Evolutionary conservation across 2,797 vertebrate genomes (phyloP).

Genomic region (Hippopotamyrus pictus): DNA sequence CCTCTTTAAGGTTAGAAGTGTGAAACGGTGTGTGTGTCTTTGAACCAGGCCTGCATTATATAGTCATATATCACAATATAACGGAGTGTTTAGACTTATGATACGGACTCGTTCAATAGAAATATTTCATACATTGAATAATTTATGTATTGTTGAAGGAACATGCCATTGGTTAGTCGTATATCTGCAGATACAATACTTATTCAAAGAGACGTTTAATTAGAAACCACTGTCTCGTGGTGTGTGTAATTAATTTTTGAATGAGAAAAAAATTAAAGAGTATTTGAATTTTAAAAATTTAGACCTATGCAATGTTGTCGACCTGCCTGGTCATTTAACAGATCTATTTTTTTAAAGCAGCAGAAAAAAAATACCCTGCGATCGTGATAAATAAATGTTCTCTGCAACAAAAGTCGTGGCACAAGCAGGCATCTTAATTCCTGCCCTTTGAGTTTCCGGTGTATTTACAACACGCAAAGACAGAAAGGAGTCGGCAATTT

Average conservation of each 20-base stretch:
- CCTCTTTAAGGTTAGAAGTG: background rate
- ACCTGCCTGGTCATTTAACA: background rate
- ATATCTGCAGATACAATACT: background rate
- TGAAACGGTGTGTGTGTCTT: background rate
- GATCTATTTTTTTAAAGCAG: background rate
- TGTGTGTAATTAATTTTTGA: background rate
- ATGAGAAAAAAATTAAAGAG: background rate
- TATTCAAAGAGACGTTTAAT: background rate
- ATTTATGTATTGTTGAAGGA: background rate
- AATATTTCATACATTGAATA: background rate
- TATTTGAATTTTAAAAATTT: background rate
- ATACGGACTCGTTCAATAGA: background rate
- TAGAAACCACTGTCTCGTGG: background rate
- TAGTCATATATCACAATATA: background rate
- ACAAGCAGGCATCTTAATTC: background rate
- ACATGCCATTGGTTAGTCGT: background rate
- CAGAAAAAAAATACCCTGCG: background rate
- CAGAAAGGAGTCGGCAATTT: conserved; percentile 45
- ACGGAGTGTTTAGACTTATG: background rate
- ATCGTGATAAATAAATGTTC: background rate
- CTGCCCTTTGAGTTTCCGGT: conserved; percentile 32
- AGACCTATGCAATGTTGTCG: background rate
- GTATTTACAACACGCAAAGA: conserved; percentile 50
- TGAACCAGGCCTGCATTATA: background rate
- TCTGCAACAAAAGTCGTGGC: background rate